These are phyloP conservation scores for Oreochromis niloticus DNA, from an alignment of 2,113 vertebrate genomes.

Conservation along the genomic window DNA sequence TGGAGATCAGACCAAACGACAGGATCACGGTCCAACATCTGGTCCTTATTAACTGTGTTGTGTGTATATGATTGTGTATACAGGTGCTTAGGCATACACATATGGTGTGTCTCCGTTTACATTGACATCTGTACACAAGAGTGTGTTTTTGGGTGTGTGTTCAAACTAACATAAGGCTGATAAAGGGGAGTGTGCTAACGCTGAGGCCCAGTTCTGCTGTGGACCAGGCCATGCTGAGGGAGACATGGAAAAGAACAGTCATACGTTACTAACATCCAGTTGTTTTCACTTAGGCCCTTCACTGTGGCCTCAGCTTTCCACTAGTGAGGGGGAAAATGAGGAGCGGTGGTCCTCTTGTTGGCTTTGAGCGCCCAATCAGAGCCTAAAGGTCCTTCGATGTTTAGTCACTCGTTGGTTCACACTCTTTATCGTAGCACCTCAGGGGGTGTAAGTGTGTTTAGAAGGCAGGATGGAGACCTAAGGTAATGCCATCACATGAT, in stretches of 20 bases:
- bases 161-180: not conserved
- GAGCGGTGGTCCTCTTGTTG: not conserved
- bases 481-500: constrained; percentile 24
- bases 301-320: constrained; percentile 54
- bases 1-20: constrained; percentile 13
- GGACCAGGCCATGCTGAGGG: constrained; percentile 6
- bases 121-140: constrained; percentile 12
- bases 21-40: constrained; percentile 51
- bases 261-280: constrained; percentile 54
- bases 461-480: not conserved
- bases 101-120: constrained; percentile 1
- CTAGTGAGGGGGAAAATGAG: not conserved
- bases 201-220: constrained; percentile 21
- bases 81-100: not conserved
- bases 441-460: not conserved
- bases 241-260: constrained; percentile 52
- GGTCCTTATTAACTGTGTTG: constrained; percentile 32
- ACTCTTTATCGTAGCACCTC: not conserved
- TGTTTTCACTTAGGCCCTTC: constrained; percentile 70
- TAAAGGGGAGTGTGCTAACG: constrained; percentile 12
- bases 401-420: not conserved
- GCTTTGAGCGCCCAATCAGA: constrained; percentile 17
- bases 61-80: not conserved
- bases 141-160: constrained; percentile 1
- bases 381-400: not conserved